A percentile compares a stretch with the other conserved stretches of the same genome.
phyloP scores from a whole-genome alignment of 2,888 invertebrate genomes.

The Dimorphilus gyrociliatus region DNA sequence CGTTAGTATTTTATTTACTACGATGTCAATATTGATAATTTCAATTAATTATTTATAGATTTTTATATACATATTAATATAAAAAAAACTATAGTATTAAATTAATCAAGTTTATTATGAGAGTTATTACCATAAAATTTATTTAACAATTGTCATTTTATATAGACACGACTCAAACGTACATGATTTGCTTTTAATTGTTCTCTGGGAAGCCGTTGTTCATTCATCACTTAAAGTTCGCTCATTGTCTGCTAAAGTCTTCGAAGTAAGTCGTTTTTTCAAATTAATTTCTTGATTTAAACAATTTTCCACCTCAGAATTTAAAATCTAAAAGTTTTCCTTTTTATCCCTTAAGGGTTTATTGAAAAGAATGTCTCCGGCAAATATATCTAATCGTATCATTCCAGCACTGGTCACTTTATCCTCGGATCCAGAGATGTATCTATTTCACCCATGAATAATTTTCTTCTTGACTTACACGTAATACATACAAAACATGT shows the following conservation, averaged over 20 bases:
- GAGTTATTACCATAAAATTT: too few species aligned
- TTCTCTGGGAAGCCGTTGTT: constrained; percentile 52
- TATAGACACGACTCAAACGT: constrained; percentile 27
- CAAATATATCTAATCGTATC: constrained; percentile 45
- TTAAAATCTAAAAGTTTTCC: neutral
- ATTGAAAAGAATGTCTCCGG: constrained; percentile 44
- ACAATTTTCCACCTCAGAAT: too few species aligned
- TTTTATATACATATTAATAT: too few species aligned
- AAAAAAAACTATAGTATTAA: too few species aligned
- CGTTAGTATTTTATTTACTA: too few species aligned
- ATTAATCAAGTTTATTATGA: too few species aligned
- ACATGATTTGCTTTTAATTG: constrained; percentile 48
- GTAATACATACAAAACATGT: too few species aligned
- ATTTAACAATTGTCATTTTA: too few species aligned
- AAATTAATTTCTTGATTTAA: neutral
- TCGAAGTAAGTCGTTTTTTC: constrained; percentile 37
- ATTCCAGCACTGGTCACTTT: constrained; percentile 54
- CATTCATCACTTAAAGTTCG: constrained; percentile 48
- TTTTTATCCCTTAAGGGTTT: constrained; percentile 30
- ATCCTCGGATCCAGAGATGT: constrained; percentile 52
- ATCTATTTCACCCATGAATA: constrained; percentile 36
- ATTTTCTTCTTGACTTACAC: constrained; percentile 2
- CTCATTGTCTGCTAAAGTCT: constrained; percentile 46
- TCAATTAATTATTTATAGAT: too few species aligned
- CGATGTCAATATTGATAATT: too few species aligned